These are phyloP conservation scores for Oeneis ivallda DNA, from an alignment of 2,888 invertebrate species.

Conservation along the genomic window DNA sequence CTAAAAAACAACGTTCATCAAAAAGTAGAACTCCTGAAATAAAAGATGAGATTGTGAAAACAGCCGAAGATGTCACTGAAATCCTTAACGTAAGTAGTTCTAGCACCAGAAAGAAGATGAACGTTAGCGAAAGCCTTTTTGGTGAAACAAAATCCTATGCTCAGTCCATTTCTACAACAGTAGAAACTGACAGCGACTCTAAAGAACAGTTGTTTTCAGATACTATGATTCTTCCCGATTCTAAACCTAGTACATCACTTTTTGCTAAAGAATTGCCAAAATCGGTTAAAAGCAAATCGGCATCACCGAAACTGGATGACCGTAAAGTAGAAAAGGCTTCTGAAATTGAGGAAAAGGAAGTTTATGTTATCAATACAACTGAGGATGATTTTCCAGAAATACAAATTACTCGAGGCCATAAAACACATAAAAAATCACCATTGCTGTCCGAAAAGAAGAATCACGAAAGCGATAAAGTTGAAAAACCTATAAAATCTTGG, in stretches of 20 bases:
- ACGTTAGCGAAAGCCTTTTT: conserved; percentile 36
- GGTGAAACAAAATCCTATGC: conserved; percentile 20
- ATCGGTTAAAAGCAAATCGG: conserved; percentile 62
- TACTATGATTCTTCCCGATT: conserved; percentile 24
- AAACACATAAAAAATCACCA: conserved; percentile 64
- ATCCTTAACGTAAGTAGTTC: conserved; percentile 45
- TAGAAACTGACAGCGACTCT: conserved; percentile 20
- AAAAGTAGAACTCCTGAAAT: conserved; percentile 61
- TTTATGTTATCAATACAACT: conserved; percentile 73
- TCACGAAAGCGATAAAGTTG: conserved; percentile 47
- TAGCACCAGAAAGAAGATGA: conserved; percentile 40
- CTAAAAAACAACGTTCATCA: conserved; percentile 59
- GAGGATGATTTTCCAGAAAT: conserved; percentile 75
- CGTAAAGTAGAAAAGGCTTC: conserved; percentile 55
- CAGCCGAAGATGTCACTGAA: conserved; percentile 45
- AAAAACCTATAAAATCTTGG: conserved; percentile 75
- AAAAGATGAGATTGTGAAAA: conserved; percentile 45
- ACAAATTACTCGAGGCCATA: conserved; percentile 67
- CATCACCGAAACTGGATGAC: conserved; percentile 57
- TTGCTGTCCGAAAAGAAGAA: conserved; percentile 49
- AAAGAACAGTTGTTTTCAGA: conserved; percentile 29
- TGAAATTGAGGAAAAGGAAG: conserved; percentile 63
- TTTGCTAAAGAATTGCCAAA: conserved; percentile 53
- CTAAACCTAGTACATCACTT: conserved; percentile 35
- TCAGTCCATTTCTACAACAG: conserved; percentile 15